A percentile compares a stretch with the other conserved stretches of the same genome.
Conservation (phyloP, 2,888 invertebrate species). For the Ptilodon capucinus region DNA sequence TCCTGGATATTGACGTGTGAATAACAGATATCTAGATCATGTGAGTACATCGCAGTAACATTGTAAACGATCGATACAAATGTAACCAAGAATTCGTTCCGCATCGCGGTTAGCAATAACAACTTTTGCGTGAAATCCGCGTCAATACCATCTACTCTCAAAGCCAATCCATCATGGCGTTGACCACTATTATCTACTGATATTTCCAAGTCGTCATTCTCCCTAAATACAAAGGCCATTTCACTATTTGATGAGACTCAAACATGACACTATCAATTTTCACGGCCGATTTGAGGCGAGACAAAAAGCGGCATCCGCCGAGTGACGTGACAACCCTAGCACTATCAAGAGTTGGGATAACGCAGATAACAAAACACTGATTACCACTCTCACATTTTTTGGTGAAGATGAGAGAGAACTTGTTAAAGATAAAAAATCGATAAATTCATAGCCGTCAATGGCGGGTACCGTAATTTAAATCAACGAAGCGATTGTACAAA, state of each 20-base stretch:
- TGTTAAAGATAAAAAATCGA: slow-evolving; percentile 20
- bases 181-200: slow-evolving; percentile 14
- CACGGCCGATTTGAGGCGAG: slow-evolving; percentile 57
- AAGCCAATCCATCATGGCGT: slow-evolving; percentile 25
- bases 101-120: slow-evolving; percentile 1
- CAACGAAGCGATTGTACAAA: slow-evolving; percentile 13
- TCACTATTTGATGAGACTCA: slow-evolving; percentile 22
- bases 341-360: slow-evolving; percentile 22
- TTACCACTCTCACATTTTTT: slow-evolving; percentile 20
- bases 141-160: slow-evolving; percentile 17
- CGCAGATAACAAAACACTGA: slow-evolving; percentile 30
- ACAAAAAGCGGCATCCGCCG: slow-evolving; percentile 47
- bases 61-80: neutral
- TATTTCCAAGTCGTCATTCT: slow-evolving; percentile 16
- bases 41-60: neutral
- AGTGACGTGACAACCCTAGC: slow-evolving; percentile 41
- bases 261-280: slow-evolving; percentile 50
- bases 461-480: slow-evolving; percentile 18
- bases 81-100: too few relatives aligned
- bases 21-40: neutral
- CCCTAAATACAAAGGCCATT: slow-evolving; percentile 12
- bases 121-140: slow-evolving; percentile 5
- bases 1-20: neutral
- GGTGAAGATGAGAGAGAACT: slow-evolving; percentile 9
- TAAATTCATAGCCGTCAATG: slow-evolving; percentile 24